Base-by-base conservation (phyloP, 1,140 invertebrate species). In the Mycetomoellerius zeteki region DNA sequence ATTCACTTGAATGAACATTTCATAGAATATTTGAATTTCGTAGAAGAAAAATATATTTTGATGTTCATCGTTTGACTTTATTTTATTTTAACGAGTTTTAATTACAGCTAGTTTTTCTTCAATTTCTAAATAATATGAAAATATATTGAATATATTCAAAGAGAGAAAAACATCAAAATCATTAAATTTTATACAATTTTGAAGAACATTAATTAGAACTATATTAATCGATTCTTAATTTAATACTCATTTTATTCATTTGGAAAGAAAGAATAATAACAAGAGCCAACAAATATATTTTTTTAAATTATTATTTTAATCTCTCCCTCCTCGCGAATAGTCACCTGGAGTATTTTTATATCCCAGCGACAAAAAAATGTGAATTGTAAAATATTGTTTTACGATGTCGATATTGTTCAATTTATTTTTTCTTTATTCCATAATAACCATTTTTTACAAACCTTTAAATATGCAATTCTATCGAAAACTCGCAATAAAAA, bases 131-230 rank as follows among this genome's bases (percentile, higher is more conserved):
- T 56, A n/a, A 56, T 27, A 52, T 52, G 12, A 30, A 16, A 56
- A 7, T 6, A 43, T 56, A 58, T 24, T n/a, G 8, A 43, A 58
- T 56, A 33, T 21, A n/a, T 54, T 72, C 24, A 33, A 56, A 37
- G 4, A 56, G 0, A 67, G 33, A 43, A 56, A 56, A 19, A 24
- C 54, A 47, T 12, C 3, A 8, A 43, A 65, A 3, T 7, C 33
- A 67, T 37, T 37, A 72, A 54, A 30, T 73, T 50, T 69, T 47
- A n/a, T 65, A 37, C 3, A 65, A 37, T 69, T 24, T 30, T 52
- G n/a, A 4, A 72, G 8, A 52, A 27, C 6, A 24, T 50, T 71
- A 30, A 50, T 72, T 72, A n/a, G 3, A 62, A 62, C 16, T 12
- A 8, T 16, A 54, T n/a, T 71, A 50, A 19, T 1, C 1, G 0